A percentile compares a stretch with the other conserved stretches of the same genome.
Conservation (phyloP, 2,797 vertebrate genomes). For the Pelodytes ibericus region DNA sequence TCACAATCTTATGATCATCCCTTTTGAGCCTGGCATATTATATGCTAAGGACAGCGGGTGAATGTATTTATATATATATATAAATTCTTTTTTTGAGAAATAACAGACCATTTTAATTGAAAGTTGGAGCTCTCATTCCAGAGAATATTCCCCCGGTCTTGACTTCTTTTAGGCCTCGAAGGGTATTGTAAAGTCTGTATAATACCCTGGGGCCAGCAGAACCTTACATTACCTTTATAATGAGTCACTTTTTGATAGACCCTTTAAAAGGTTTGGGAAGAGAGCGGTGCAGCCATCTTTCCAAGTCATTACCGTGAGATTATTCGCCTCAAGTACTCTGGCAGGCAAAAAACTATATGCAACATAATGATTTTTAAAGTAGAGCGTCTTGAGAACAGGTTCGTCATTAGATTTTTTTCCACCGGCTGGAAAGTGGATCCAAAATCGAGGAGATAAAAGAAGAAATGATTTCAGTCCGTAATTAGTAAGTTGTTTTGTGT, state of each 20-base stretch:
- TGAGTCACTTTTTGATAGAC: conserved; percentile 43
- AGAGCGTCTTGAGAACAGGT: conserved; percentile 3
- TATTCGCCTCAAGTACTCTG: conserved; percentile 27
- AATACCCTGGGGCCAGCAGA: conserved; percentile 31
- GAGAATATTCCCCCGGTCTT: background rate
- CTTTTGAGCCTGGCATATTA: too few species aligned
- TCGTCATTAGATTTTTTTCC: conserved; percentile 26
- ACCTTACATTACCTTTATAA: conserved; percentile 21
- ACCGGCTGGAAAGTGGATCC: background rate
- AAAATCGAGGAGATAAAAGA: conserved; percentile 18
- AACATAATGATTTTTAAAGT: conserved; percentile 39
- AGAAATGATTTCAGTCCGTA: conserved; percentile 36
- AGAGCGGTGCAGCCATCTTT: conserved; percentile 19
- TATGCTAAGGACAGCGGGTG: too few species aligned
- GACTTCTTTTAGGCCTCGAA: conserved; percentile 6
- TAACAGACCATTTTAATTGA: background rate
- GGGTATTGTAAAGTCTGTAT: conserved; percentile 20
- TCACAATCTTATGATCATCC: too few species aligned
- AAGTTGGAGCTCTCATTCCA: background rate
- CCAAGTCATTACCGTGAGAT: conserved; percentile 4
- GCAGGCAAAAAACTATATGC: conserved; percentile 35
- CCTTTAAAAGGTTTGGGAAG: conserved; percentile 39
- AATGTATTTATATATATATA: too few species aligned
- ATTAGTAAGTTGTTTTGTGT: conserved; percentile 40
- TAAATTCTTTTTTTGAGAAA: background rate